Evolutionary conservation across 2,888 invertebrate species (phyloP).

Genomic region (Melinopterus prodromus): DNA sequence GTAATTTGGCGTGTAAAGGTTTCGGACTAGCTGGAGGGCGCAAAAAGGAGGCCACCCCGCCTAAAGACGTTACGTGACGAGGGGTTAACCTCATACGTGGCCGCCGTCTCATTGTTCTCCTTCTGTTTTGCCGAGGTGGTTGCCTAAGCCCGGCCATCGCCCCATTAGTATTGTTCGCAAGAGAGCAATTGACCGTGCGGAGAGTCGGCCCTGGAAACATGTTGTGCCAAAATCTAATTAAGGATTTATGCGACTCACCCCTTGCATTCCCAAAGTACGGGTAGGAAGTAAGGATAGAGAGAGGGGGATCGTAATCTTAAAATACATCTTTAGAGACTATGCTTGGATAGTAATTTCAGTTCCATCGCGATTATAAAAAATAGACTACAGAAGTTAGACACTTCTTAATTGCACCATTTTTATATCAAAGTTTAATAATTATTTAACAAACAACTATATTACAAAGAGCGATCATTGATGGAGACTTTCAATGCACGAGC

Average conservation of each 20-base stretch:
- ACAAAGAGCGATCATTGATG: too few species aligned
- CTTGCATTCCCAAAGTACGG: background rate
- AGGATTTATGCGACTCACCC: slow-evolving; percentile 22
- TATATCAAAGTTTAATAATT: too few species aligned
- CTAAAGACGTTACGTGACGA: slow-evolving; percentile 21
- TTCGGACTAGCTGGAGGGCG: background rate
- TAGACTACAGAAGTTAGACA: too few species aligned
- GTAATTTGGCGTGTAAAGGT: slow-evolving; percentile 5
- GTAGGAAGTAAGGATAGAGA: background rate
- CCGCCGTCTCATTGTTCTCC: slow-evolving; percentile 19
- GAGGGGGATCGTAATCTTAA: background rate
- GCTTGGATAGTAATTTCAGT: too few species aligned
- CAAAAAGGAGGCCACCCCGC: background rate
- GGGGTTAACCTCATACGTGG: slow-evolving; percentile 21
- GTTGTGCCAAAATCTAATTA: slow-evolving; percentile 26
- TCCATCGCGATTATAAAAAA: too few species aligned
- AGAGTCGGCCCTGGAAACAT: slow-evolving; percentile 9
- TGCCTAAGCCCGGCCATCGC: slow-evolving; percentile 9
- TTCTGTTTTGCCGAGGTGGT: slow-evolving; percentile 17
- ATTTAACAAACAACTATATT: too few species aligned
- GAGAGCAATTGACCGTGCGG: slow-evolving; percentile 21
- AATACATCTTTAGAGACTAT: too few species aligned
- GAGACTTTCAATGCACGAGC: too few species aligned
- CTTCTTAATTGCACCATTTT: too few species aligned
- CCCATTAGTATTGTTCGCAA: slow-evolving; percentile 23